Evolutionary conservation across 1,140 invertebrate species (phyloP), one percentile per base, ranked within the genome.

Genomic region (Zelostemma sp.): DNA sequence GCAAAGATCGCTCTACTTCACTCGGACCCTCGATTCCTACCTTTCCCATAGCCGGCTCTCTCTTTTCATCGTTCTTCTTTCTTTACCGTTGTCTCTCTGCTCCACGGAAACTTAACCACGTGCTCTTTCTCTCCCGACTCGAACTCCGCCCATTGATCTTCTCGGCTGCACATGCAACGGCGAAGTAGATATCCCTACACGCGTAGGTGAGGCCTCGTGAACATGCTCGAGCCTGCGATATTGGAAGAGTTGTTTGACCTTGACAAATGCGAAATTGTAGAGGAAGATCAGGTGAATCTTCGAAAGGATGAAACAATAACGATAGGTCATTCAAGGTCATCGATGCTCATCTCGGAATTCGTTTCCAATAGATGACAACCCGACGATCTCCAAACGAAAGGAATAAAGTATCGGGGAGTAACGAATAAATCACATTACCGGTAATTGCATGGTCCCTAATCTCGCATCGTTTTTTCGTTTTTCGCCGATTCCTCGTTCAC

Each of bases 1-100:
- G 49, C 60, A 68, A n/a, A 65, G 63, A 69, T 76, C 69, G 73
- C 74, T 80, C 71, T 74, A 76, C 72, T 74, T 77, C 54, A 67
- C 60, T 70, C 28, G 35, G 45, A 55, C 56, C 56, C 68, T 70
- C 62, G 62, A 54, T 70, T 62, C 48, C 62, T 60, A 65, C 68
- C 58, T 61, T 70, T 55, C 58, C 62, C 48, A 54, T 56, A 60
- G 50, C 61, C 8, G 33, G 3, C 15, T 58, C 9, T 47, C n/a
- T 19, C 14, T 41, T 11, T 35, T 43, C 11, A 28, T 48, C 43
- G 21, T 33, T 21, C 21, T 43, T n/a, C 28, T 64, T 16, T 18
- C 21, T 40, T 57, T 12, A 15, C 47, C 17, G 54, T 40, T 38
- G 54, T 35, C 16, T 46, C 56, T 49, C 21, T 16, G n/a, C 25